phyloP scores from a whole-genome alignment of 2,888 invertebrate species.

The Apamea epomidion region DNA sequence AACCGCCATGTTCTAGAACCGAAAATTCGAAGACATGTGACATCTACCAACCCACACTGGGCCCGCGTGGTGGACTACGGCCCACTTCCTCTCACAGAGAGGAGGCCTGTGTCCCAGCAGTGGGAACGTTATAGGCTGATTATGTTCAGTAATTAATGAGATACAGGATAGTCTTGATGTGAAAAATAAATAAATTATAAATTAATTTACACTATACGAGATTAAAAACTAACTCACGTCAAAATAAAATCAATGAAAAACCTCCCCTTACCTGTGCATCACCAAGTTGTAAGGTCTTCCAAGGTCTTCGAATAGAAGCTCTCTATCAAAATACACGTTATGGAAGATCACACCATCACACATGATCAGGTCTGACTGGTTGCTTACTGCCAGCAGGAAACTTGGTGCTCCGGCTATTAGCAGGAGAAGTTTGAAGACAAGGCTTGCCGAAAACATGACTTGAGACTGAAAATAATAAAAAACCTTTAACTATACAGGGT shows the following conservation, averaged over 20 bases:
- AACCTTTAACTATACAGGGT: neutral
- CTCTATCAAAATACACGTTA: conserved; percentile 79
- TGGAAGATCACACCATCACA: conserved; percentile 83
- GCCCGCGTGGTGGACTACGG: no score
- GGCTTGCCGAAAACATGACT: conserved; percentile 28
- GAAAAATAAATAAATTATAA: no score
- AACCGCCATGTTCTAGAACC: no score
- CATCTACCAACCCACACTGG: no score
- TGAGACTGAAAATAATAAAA: conserved; percentile 10
- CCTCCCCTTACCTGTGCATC: conserved; percentile 75
- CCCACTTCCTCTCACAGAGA: no score
- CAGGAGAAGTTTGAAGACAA: conserved; percentile 19
- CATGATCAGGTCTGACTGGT: conserved; percentile 58
- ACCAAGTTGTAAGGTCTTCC: conserved; percentile 82
- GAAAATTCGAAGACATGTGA: no score
- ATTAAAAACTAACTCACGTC: neutral
- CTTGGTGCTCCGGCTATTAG: neutral
- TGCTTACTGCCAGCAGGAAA: neutral
- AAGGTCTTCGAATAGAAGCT: conserved; percentile 73
- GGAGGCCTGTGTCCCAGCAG: no score
- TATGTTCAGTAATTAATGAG: no score
- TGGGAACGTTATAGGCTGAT: no score
- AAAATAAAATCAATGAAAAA: neutral
- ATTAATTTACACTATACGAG: neutral
- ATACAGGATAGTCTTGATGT: no score